Conservation (phyloP, 2,113 vertebrate genomes). For the Trinectes maculatus region DNA sequence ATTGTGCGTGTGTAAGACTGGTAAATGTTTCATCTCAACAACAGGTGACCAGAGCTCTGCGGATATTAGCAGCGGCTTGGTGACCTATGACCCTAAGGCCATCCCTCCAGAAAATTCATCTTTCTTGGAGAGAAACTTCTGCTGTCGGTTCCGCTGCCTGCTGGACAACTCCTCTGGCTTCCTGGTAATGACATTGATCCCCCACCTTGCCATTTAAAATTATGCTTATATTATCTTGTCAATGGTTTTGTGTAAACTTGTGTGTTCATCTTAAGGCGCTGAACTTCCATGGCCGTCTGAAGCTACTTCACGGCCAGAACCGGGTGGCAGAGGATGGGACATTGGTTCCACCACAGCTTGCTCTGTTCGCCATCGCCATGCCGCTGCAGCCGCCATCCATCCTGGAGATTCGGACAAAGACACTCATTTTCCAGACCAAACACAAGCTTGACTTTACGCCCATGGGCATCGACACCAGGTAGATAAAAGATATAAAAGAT, state of each 20-base stretch:
- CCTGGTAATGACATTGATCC: slow-evolving; percentile 67
- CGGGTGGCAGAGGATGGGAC: slow-evolving; percentile 61
- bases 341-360: slow-evolving; percentile 69
- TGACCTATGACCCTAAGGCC: slow-evolving; percentile 62
- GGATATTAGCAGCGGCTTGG: slow-evolving; percentile 57
- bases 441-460: slow-evolving; percentile 85
- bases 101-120: slow-evolving; percentile 83
- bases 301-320: slow-evolving; percentile 78
- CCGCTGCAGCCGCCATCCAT: slow-evolving; percentile 80
- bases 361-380: slow-evolving; percentile 77
- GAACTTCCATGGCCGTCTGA: slow-evolving; percentile 81
- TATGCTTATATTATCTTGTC: background rate
- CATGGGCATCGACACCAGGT: slow-evolving; percentile 78
- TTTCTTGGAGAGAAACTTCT: slow-evolving; percentile 85
- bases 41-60: slow-evolving; percentile 58
- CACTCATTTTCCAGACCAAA: slow-evolving; percentile 83
- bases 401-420: slow-evolving; percentile 82
- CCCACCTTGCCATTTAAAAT: too few relatives aligned
- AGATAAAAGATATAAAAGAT: too few relatives aligned
- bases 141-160: slow-evolving; percentile 86
- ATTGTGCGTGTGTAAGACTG: background rate
- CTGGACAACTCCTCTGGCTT: slow-evolving; percentile 87
- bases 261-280: slow-evolving; percentile 67
- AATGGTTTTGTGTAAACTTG: background rate
- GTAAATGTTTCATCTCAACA: background rate